Evolutionary conservation across 2,113 vertebrate genomes (phyloP).

Genomic region (Heptranchias perlo): DNA sequence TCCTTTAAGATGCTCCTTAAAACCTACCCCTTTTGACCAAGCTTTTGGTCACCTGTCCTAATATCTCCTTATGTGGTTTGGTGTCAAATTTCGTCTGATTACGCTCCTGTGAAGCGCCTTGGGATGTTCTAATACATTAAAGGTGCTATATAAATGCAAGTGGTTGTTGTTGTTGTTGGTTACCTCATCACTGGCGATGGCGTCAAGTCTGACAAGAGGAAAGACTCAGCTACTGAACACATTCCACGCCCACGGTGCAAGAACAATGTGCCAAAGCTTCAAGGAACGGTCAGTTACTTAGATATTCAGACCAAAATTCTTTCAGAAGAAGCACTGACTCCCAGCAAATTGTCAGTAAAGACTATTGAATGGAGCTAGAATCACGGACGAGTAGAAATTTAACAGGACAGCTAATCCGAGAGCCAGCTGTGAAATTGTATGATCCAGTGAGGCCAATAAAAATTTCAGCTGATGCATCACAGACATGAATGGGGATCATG

Average conservation of each 20-base stretch:
- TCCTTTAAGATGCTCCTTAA: too few species aligned
- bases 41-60: too few species aligned
- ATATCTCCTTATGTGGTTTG: too few species aligned
- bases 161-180: background rate
- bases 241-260: background rate
- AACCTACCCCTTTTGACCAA: too few species aligned
- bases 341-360: background rate
- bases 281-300: background rate
- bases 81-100: too few species aligned
- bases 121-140: too few species aligned
- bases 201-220: background rate
- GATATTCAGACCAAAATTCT: background rate
- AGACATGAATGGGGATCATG: background rate
- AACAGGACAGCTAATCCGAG: background rate
- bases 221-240: background rate
- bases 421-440: background rate
- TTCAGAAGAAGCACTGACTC: background rate
- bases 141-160: background rate
- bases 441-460: background rate
- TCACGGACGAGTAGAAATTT: background rate
- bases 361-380: background rate
- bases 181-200: background rate
- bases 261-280: background rate
- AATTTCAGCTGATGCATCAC: background rate
- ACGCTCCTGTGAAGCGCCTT: too few species aligned